phyloP scores from a whole-genome alignment of 1,140 invertebrate species.

The Drosophila grimshawi region DNA sequence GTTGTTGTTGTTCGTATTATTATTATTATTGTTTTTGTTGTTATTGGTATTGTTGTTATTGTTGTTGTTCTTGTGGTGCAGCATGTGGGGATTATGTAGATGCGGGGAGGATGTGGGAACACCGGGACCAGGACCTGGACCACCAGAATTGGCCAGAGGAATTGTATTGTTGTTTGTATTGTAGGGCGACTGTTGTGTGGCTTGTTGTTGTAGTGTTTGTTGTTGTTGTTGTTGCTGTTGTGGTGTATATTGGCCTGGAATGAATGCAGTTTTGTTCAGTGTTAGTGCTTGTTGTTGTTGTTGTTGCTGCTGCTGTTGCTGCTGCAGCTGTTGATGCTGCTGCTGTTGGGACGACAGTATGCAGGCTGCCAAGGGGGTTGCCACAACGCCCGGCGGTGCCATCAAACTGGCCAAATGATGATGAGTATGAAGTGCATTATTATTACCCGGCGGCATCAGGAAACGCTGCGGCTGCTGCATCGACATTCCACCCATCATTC shows the following conservation, averaged over 20 bases:
- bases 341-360: constrained; percentile 14
- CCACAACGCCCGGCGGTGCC: constrained; percentile 14
- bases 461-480: constrained; percentile 60
- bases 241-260: constrained; percentile 75
- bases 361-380: constrained; percentile 27
- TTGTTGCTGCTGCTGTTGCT: constrained; percentile 31
- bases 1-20: background rate
- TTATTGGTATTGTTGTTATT: constrained; percentile 18
- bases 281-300: constrained; percentile 47
- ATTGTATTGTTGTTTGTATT: constrained; percentile 51
- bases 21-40: constrained; percentile 7
- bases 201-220: constrained; percentile 50
- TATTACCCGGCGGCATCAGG: constrained; percentile 65
- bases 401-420: constrained; percentile 21
- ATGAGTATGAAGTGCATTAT: constrained; percentile 15
- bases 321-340: constrained; percentile 20
- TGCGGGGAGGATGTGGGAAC: constrained; percentile 50
- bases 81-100: constrained; percentile 64
- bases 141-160: constrained; percentile 18
- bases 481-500: constrained; percentile 55
- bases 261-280: constrained; percentile 62
- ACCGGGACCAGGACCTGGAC: constrained; percentile 3
- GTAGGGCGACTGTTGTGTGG: constrained; percentile 50
- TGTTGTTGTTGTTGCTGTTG: constrained; percentile 62
- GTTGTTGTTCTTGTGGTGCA: constrained; percentile 43